Percentiles rank a stretch among this genome's conserved stretches.
These are phyloP conservation scores for Gerris lacustris DNA, from an alignment of 2,888 invertebrate genomes.

Conservation along the genomic window DNA sequence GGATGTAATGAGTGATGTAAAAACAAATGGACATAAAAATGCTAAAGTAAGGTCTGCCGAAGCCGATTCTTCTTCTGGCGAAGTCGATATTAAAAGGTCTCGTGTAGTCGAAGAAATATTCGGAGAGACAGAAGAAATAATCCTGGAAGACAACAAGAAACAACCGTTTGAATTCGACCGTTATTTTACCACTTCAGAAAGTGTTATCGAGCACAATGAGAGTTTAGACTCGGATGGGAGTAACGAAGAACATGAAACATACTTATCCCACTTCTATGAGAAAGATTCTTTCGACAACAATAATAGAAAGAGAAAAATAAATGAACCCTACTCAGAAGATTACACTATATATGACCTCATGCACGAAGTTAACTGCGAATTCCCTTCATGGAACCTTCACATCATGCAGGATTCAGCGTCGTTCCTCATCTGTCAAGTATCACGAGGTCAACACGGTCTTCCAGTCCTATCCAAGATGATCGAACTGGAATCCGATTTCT, in stretches of 20 bases:
- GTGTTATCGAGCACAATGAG: not conserved
- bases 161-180: not conserved
- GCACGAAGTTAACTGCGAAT: not conserved
- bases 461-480: not conserved
- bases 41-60: no score
- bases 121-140: not conserved
- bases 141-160: not conserved
- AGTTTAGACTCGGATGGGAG: not conserved
- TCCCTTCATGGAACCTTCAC: conserved; percentile 1
- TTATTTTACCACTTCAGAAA: not conserved
- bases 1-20: no score
- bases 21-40: no score
- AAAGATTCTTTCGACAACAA: not conserved
- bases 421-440: not conserved
- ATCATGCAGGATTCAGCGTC: not conserved
- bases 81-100: no score
- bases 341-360: not conserved
- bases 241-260: not conserved
- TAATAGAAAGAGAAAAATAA: not conserved
- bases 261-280: not conserved
- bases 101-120: not conserved
- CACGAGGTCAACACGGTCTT: not conserved
- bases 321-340: not conserved
- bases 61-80: no score
- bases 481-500: not conserved